Percentiles rank a stretch among this genome's conserved stretches.
Evolutionary conservation across 2,888 invertebrate genomes (phyloP).

Genomic region (Microdon myrmicae): DNA sequence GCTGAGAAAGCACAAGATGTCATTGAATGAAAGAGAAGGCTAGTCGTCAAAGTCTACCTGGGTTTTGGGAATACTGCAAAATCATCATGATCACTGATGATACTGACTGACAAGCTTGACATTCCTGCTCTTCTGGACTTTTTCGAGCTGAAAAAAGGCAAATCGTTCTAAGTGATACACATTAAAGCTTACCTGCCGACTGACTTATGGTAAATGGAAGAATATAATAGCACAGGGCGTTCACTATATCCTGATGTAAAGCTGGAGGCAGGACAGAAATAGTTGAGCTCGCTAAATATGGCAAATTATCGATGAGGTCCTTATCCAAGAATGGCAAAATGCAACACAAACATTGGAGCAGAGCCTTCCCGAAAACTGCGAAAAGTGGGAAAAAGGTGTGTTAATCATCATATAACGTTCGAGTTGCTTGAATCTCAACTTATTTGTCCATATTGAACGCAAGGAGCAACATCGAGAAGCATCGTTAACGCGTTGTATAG

Average conservation of each 20-base stretch:
- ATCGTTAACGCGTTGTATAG: slow-evolving; percentile 86
- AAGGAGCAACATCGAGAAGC: slow-evolving; percentile 90
- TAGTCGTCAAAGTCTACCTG: slow-evolving; percentile 70
- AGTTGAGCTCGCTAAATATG: slow-evolving; percentile 92
- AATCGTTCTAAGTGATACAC: background rate
- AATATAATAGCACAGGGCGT: slow-evolving; percentile 94
- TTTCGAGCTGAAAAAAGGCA: slow-evolving; percentile 71
- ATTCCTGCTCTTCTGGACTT: slow-evolving; percentile 77
- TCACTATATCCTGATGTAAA: slow-evolving; percentile 93
- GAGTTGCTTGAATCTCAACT: slow-evolving; percentile 68
- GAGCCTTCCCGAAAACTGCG: slow-evolving; percentile 90
- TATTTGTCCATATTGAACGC: slow-evolving; percentile 87
- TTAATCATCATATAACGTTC: no score
- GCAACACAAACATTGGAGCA: slow-evolving; percentile 93
- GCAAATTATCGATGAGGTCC: slow-evolving; percentile 94
- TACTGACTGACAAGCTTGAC: slow-evolving; percentile 84
- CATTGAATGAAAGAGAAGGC: background rate
- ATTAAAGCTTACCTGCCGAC: slow-evolving; percentile 61
- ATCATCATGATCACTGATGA: slow-evolving; percentile 97
- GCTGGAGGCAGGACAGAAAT: slow-evolving; percentile 90
- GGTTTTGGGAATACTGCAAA: slow-evolving; percentile 93
- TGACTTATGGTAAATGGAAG: slow-evolving; percentile 94
- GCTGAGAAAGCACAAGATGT: slow-evolving; percentile 69
- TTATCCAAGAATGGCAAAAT: slow-evolving; percentile 95
- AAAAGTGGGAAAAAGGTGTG: slow-evolving; percentile 39